These are phyloP conservation scores for Notamacropus eugenii DNA, from an alignment of 2,797 vertebrate genomes.

Conservation along the genomic window DNA sequence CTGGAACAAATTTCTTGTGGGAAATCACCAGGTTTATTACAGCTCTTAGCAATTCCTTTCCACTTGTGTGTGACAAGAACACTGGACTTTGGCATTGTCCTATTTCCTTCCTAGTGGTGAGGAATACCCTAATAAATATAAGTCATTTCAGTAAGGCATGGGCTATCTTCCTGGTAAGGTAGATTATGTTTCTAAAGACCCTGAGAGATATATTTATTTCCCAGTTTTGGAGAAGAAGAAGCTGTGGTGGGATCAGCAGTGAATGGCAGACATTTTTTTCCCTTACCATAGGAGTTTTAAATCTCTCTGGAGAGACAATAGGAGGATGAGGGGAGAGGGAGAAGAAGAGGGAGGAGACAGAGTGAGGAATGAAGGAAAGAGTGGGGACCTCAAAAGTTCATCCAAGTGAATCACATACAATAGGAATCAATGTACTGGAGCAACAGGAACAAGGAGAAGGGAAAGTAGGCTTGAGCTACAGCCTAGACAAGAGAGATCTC, in stretches of 20 bases:
- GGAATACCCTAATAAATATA: background rate
- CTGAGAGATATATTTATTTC: background rate
- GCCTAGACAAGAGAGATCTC: background rate
- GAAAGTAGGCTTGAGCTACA: background rate
- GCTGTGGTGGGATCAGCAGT: background rate
- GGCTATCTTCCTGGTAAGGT: background rate
- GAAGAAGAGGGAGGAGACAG: background rate
- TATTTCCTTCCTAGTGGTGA: background rate
- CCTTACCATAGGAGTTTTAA: background rate
- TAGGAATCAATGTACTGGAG: background rate
- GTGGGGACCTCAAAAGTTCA: background rate
- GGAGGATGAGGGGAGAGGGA: background rate
- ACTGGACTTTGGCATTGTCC: background rate
- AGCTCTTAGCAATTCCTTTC: background rate
- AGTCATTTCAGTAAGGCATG: background rate
- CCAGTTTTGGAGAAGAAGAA: background rate
- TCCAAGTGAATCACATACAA: background rate
- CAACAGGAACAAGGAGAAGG: background rate
- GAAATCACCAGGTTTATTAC: background rate
- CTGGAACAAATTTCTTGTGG: background rate
- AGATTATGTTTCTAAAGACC: background rate
- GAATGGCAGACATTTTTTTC: background rate
- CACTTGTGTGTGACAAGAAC: background rate
- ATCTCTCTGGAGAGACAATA: background rate
- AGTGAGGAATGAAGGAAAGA: background rate